A percentile compares a stretch with the other conserved stretches of the same genome.
Conservation (phyloP, 2,113 vertebrate genomes). For the Mirza zaza region DNA sequence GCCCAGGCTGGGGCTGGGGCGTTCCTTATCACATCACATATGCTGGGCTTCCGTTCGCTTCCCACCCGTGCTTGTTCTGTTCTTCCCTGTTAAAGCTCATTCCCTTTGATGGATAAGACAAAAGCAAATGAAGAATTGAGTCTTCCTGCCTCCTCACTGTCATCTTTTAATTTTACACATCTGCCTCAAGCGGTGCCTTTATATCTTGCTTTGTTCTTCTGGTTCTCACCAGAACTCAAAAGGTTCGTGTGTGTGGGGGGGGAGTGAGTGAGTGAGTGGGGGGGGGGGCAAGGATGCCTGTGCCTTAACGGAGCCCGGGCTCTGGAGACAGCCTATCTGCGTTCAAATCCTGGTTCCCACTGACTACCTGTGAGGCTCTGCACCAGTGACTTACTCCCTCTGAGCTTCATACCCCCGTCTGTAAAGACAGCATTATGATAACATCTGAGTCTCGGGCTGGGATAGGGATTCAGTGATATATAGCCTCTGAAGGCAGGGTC, state of each 20-base stretch:
- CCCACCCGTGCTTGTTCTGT: not conserved
- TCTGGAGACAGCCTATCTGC: not conserved
- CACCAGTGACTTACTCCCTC: not conserved
- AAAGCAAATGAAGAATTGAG: not conserved
- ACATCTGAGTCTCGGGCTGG: not conserved
- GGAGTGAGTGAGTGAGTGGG: too few relatives aligned
- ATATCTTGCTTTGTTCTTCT: not conserved
- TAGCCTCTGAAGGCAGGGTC: not conserved
- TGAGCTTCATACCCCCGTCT: not conserved
- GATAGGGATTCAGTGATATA: rapidly evolving
- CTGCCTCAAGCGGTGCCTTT: not conserved
- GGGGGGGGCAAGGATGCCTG: rapidly evolving
- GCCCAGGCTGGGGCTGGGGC: not conserved
- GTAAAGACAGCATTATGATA: not conserved
- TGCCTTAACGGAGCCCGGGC: not conserved
- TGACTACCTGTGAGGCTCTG: not conserved
- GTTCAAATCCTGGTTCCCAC: not conserved
- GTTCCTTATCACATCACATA: rapidly evolving
- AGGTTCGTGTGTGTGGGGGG: rapidly evolving
- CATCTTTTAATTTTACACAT: not conserved
- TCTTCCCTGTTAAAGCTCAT: not conserved
- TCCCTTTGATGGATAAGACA: not conserved
- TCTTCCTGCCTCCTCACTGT: not conserved
- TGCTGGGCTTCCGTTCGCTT: not conserved
- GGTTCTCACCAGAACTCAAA: not conserved